Evolutionary conservation across 2,888 invertebrate genomes (phyloP).

Genomic region (Atethmia centrago): DNA sequence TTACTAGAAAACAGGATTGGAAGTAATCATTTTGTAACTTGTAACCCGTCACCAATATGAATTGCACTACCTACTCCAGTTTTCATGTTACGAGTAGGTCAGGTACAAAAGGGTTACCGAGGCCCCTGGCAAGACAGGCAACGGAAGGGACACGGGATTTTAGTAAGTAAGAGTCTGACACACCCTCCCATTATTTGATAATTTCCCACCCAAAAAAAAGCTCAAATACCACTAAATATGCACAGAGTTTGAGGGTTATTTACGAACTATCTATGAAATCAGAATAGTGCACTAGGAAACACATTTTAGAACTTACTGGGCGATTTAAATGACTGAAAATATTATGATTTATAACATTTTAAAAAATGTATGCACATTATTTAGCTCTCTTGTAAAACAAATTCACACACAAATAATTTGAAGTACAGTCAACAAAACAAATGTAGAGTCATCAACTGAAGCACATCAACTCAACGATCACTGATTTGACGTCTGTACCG

Average conservation of each 20-base stretch:
- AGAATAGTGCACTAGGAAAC: not conserved
- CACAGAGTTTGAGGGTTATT: not conserved
- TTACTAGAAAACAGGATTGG: not conserved
- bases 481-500: constrained; percentile 67
- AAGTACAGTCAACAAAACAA: constrained; percentile 63
- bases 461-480: constrained; percentile 62
- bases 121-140: too few species aligned
- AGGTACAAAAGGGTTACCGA: too few species aligned
- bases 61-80: not conserved
- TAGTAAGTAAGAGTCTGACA: too few species aligned
- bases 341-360: too few species aligned
- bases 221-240: not conserved
- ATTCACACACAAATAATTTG: constrained; percentile 47
- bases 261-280: too few species aligned
- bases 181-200: too few species aligned
- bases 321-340: not conserved
- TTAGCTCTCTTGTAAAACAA: constrained; percentile 16
- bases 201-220: too few species aligned
- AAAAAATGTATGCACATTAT: constrained; percentile 1
- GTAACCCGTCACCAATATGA: not conserved
- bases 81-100: not conserved
- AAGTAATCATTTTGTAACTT: not conserved
- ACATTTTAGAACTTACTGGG: not conserved
- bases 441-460: constrained; percentile 65
- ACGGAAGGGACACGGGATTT: too few species aligned